These are phyloP conservation scores for Haemorhous mexicanus DNA, from an alignment of 2,113 vertebrate genomes.

Conservation along the genomic window DNA sequence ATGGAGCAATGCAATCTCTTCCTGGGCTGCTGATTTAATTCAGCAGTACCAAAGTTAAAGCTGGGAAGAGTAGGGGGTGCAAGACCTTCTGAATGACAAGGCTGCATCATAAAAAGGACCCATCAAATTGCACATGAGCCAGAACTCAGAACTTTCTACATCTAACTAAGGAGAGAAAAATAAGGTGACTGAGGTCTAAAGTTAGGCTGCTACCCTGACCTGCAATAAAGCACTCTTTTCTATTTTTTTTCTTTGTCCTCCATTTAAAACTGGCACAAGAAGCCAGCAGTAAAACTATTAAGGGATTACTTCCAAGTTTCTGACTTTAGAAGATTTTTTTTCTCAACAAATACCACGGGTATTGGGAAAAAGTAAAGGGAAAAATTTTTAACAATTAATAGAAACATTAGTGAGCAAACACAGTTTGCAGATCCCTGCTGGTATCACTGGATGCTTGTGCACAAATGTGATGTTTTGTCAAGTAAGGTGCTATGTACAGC, in stretches of 20 bases:
- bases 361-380: neutral
- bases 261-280: neutral
- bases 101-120: neutral
- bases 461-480: neutral
- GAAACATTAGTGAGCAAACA: neutral
- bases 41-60: neutral
- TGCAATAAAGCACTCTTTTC: neutral
- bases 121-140: neutral
- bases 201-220: slow-evolving; percentile 2
- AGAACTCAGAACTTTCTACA: neutral
- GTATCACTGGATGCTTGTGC: neutral
- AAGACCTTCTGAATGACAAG: neutral
- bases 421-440: neutral
- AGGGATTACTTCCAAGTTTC: neutral
- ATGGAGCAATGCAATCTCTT: neutral
- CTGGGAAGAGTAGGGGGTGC: neutral
- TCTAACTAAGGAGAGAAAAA: neutral
- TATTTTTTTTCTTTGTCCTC: neutral
- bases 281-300: neutral
- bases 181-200: neutral
- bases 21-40: neutral
- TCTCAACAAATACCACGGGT: neutral
- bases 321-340: neutral
- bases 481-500: neutral
- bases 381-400: slow-evolving; percentile 17